Evolutionary conservation across 2,113 vertebrate species (phyloP).

Genomic region (Cichladusa arquata): DNA sequence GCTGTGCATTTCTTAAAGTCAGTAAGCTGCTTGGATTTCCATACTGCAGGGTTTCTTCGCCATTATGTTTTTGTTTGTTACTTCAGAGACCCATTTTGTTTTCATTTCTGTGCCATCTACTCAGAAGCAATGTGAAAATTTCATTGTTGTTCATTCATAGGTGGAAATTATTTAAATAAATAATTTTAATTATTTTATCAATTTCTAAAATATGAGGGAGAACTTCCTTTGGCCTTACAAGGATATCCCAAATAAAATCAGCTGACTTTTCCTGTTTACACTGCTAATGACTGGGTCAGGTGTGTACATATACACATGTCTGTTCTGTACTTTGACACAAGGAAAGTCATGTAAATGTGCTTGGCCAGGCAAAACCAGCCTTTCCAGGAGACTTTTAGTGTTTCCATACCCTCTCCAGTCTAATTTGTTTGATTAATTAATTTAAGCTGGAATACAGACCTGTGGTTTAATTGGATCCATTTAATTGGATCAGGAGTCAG

Average conservation of each 20-base stretch:
- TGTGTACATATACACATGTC: background rate
- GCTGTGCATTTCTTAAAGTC: background rate
- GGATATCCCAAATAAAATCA: background rate
- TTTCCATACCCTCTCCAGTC: background rate
- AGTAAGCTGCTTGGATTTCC: background rate
- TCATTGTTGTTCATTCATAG: background rate
- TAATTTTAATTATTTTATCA: background rate
- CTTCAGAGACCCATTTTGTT: background rate
- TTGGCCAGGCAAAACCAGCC: background rate
- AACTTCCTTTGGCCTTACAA: background rate
- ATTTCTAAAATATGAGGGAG: background rate
- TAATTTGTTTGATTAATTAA: background rate
- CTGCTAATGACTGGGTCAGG: background rate
- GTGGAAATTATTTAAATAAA: background rate
- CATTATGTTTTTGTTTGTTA: background rate
- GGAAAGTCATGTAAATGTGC: background rate
- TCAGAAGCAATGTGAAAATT: background rate
- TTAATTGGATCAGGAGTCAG: background rate
- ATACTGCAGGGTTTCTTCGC: background rate
- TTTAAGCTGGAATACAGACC: background rate
- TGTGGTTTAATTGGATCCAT: background rate
- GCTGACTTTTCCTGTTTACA: background rate
- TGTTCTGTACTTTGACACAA: background rate
- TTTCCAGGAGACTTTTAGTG: background rate
- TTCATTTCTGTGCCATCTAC: background rate